phyloP scores from a whole-genome alignment of 1,140 invertebrate genomes.

The Zaprionus nigranus region DNA sequence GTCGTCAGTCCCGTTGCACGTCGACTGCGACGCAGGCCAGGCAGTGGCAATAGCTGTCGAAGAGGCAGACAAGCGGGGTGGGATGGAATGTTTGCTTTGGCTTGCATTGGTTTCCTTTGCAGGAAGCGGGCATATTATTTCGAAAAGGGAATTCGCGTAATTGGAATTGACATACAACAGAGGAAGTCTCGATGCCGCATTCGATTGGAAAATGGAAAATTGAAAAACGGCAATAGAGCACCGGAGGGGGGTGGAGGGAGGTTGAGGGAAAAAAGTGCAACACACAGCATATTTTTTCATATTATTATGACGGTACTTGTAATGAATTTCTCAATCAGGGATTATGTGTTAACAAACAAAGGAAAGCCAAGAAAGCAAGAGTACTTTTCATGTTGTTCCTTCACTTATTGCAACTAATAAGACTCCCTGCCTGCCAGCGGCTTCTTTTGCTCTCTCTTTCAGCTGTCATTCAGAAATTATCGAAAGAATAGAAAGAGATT shows the following conservation, averaged over 20 bases:
- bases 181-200: background rate
- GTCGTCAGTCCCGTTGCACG: slow-evolving; percentile 1
- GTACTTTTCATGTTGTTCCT: background rate
- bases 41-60: background rate
- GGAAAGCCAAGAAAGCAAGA: background rate
- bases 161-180: slow-evolving; percentile 17
- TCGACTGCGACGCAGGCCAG: background rate
- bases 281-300: background rate
- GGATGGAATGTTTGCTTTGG: background rate
- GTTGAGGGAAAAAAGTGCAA: background rate
- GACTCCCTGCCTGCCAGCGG: background rate
- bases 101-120: background rate
- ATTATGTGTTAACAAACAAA: slow-evolving; percentile 1
- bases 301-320: background rate
- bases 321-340: slow-evolving; percentile 5
- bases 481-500: background rate
- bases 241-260: background rate
- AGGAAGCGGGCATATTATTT: slow-evolving; percentile 1
- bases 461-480: background rate
- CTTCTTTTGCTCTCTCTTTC: background rate
- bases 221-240: background rate
- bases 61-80: background rate
- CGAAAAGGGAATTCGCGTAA: slow-evolving; percentile 9
- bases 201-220: slow-evolving; percentile 12
- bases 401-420: background rate